A percentile compares a stretch with the other conserved stretches of the same genome.
These are phyloP conservation scores for Tetheella fluctuosa DNA, from an alignment of 2,888 invertebrate species.

Conservation along the genomic window DNA sequence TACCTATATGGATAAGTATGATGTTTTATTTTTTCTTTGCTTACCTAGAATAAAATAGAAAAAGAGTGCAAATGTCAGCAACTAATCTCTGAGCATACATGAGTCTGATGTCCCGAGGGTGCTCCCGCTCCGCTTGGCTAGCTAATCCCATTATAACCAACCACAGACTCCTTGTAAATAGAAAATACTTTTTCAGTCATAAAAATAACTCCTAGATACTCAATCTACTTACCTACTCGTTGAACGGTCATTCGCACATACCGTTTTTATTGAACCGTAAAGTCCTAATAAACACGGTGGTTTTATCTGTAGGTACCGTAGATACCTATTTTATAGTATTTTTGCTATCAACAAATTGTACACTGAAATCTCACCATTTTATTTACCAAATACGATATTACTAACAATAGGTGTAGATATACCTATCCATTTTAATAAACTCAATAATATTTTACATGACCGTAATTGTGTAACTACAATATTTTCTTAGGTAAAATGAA, in stretches of 20 bases:
- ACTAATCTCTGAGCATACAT: constrained; percentile 9
- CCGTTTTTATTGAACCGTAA: constrained; percentile 22
- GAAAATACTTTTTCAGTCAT: neutral
- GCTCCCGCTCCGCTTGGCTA: neutral
- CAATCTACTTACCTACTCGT: constrained; percentile 20
- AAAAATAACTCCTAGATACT: constrained; percentile 20
- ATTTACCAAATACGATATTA: neutral
- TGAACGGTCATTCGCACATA: constrained; percentile 13
- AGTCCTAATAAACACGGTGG: constrained; percentile 22
- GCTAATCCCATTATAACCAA: neutral
- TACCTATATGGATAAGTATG: too few species aligned
- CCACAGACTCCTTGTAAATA: neutral
- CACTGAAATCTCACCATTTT: neutral
- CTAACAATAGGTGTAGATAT: too few species aligned
- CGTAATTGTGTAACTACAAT: too few species aligned
- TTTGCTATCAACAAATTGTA: neutral
- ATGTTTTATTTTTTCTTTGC: too few species aligned
- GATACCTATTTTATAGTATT: neutral
- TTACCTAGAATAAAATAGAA: too few species aligned
- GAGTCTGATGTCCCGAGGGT: constrained; percentile 21
- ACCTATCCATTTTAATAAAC: neutral
- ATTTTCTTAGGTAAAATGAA: too few species aligned
- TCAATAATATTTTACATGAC: too few species aligned
- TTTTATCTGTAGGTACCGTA: constrained; percentile 20
- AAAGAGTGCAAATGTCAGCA: too few species aligned